phyloP scores from a whole-genome alignment of 2,113 vertebrate genomes.

The Eurypyga helias region DNA sequence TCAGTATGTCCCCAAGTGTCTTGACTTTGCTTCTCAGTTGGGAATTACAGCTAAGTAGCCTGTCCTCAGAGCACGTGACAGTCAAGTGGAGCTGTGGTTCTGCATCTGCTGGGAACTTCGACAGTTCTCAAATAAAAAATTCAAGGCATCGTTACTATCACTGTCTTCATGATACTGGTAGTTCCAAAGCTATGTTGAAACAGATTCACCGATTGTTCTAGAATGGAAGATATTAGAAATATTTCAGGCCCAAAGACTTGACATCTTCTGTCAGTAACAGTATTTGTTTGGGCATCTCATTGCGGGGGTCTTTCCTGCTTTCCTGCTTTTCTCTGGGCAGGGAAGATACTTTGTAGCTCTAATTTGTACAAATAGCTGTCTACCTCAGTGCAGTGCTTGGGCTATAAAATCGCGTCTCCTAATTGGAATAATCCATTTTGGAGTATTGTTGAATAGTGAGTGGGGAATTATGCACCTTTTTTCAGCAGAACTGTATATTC shows the following conservation, averaged over 20 bases:
- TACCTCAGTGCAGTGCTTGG: not conserved
- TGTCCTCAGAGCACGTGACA: not conserved
- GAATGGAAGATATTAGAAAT: not conserved
- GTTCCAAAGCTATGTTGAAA: not conserved
- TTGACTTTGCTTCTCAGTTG: not conserved
- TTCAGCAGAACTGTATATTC: not conserved
- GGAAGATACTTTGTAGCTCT: not conserved
- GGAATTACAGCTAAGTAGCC: not conserved
- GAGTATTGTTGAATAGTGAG: not conserved
- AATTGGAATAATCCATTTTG: not conserved
- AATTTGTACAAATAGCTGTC: not conserved
- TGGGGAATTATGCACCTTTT: not conserved
- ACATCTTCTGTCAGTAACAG: not conserved
- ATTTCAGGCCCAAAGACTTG: not conserved
- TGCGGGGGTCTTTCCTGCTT: not conserved
- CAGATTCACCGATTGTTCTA: not conserved
- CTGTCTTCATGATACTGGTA: not conserved
- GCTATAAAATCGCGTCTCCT: not conserved
- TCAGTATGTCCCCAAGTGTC: not conserved
- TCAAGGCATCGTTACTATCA: accelerated
- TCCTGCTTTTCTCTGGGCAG: not conserved
- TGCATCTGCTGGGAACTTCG: not conserved
- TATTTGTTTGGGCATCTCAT: not conserved
- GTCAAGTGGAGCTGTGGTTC: not conserved
- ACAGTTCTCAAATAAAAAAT: not conserved